Percentiles rank a stretch among this genome's conserved stretches.
phyloP scores from a whole-genome alignment of 2,888 invertebrate genomes.

The Hecatera dysodea region DNA sequence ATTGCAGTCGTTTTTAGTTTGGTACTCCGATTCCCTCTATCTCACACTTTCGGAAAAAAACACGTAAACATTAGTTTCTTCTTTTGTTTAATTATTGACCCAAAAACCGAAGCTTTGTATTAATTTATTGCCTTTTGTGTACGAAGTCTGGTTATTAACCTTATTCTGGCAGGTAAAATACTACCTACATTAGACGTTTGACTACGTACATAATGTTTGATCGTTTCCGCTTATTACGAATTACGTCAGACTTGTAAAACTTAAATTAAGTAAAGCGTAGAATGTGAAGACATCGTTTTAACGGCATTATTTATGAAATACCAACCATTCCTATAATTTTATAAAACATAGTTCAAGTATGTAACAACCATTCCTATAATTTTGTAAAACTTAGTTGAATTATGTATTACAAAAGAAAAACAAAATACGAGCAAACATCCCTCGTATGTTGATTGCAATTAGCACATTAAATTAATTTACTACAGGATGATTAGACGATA shows the following conservation, averaged over 20 bases:
- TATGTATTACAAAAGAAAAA: constrained; percentile 18
- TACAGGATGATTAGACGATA: constrained; percentile 1
- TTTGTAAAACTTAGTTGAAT: constrained; percentile 31
- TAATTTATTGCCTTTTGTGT: constrained; percentile 52
- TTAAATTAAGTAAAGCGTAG: constrained; percentile 46
- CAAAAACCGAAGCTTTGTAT: constrained; percentile 12
- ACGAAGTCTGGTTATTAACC: constrained; percentile 59
- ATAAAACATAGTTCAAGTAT: constrained; percentile 31
- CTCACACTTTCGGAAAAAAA: constrained; percentile 18
- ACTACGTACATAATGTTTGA: constrained; percentile 51
- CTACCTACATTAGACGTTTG: constrained; percentile 32
- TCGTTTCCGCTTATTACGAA: constrained; percentile 63
- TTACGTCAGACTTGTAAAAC: constrained; percentile 61
- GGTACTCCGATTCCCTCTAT: constrained; percentile 25
- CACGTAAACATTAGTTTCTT: background rate
- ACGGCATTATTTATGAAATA: constrained; percentile 45
- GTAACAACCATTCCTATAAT: constrained; percentile 12
- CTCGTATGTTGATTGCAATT: background rate
- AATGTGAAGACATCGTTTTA: constrained; percentile 41
- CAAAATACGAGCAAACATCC: background rate
- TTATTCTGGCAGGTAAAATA: constrained; percentile 51
- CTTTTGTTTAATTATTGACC: constrained; percentile 21
- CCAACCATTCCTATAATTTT: constrained; percentile 23
- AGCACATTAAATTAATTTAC: background rate
- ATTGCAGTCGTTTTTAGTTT: constrained; percentile 41